Evolutionary conservation across 2,888 invertebrate genomes (phyloP), one percentile per base, ranked within the genome.

Genomic region (Rhagonycha fulva): DNA sequence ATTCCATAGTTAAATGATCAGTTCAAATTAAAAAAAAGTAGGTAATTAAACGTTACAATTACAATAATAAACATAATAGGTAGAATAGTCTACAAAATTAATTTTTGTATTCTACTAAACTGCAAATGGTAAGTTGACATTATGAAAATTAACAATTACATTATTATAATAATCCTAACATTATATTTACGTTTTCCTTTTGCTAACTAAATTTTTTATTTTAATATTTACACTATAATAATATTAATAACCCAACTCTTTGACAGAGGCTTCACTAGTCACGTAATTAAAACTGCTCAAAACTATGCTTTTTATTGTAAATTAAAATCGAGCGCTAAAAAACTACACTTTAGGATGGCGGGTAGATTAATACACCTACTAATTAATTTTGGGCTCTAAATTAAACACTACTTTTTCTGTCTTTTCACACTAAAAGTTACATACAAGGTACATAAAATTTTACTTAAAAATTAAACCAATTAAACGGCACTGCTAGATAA

Each of bases 141-240:
- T 61, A 68, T 72, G 32, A 63, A 76, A 76, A 70, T 69, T 62
- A 32, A 74, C 62, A 70, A 68, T 70, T 47, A 47, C 47, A 47
- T 47, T 69, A 62, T 47, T 14, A 66, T 30, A 72, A 71, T 74
- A 74, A 68, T 63, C 68, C 74, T 74, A 76, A 73, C 62, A 76
- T 70, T 74, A 76, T 71, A 47, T 76, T 71, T 73, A 74, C 75
- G 70, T 75, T 75, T 69, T 70, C 23, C 66, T 74, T 68, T 71
- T 24, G 63, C 63, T 66, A 66, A 66, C 63, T 66, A 30, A 66
- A 71, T 14, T 71, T 75, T 70, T 63, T 47, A 67, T 26, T 70
- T 75, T 71, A 71, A 61, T 74, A 75, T 75, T 70, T 75, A 75
- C 75, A 75, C 26, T 23, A 47, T 68, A 62, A 61, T 23, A 71